Base-by-base conservation (phyloP, 2,113 vertebrate genomes). In the Sceloporus tristichus region DNA sequence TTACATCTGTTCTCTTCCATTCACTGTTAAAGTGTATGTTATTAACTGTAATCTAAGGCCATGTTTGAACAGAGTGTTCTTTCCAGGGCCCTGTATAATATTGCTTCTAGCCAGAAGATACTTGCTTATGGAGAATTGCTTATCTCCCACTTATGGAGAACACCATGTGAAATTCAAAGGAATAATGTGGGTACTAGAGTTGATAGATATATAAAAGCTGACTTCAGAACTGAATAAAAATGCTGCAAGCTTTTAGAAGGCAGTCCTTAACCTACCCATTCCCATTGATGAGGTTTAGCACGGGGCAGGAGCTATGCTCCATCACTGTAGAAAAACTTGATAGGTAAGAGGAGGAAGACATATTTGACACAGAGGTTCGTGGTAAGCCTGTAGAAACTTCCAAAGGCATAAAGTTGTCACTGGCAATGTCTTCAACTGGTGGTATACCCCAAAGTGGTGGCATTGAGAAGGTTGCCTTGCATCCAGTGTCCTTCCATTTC, bases 1-100 rank as follows among this genome's bases (percentile, higher is more conserved):
- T 91, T 93, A 59, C 68, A 85, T 89, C 74, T 90, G 56, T 86
- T 92, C 76, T 88, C 78, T 78, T 54, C 29, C 9, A 5, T 80
- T 93, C 29, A 74, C 74, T 92, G 48, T 65, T 85, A 82, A 40
- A 78, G 76, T 21, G 56, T 29, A 1, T 87, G 56, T 40, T 48
- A 66, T 87, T 90, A 23, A 74, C 19, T 86, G 53, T 86, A 78
- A 42, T 27, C 25, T 87, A 16, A 68, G 23, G 65, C 62, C 40
- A 84, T 84, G 42, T 54, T 70, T 34, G 1, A 74, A 62, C 23
- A 29, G 27, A 29, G 21, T 79, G 10, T 70, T 59, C 23, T 84
- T 68, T 79, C 14, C 14, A n/a, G 5, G 53, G 25, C 16, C 65
- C 34, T 62, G 13, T 13, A 14, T 29, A 2, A 7, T 1, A 34